Conservation (phyloP, 2,113 vertebrate species). For the Empidonax traillii region DNA sequence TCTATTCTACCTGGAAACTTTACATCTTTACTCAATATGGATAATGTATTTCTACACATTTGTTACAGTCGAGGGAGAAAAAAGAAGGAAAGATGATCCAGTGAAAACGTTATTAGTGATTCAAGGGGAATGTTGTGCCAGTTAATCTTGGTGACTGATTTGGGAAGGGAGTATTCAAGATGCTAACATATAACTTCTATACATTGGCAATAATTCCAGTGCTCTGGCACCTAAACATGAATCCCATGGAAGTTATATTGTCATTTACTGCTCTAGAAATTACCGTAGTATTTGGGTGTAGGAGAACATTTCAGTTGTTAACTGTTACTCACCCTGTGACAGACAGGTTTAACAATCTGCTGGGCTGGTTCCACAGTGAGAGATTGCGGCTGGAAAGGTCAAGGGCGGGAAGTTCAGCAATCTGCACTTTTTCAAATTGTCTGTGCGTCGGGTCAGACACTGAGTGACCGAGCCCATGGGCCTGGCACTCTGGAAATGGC, state of each 20-base stretch:
- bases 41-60: background rate
- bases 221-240: background rate
- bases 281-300: background rate
- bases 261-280: slow-evolving; percentile 1
- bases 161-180: background rate
- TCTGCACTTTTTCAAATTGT: background rate
- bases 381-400: background rate
- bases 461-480: background rate
- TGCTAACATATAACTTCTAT: background rate
- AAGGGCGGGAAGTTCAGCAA: background rate
- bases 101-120: background rate
- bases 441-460: background rate
- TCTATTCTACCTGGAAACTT: background rate
- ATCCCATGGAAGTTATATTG: background rate
- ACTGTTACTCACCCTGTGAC: background rate
- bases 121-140: background rate
- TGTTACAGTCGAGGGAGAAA: background rate
- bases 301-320: background rate
- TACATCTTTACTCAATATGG: background rate
- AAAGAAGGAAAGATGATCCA: background rate
- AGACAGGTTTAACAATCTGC: slow-evolving; percentile 7
- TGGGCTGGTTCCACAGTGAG: background rate
- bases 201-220: background rate
- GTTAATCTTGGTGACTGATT: background rate
- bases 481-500: background rate